Conservation (phyloP, 2,797 vertebrate genomes). For the Pachyuromys duprasi region DNA sequence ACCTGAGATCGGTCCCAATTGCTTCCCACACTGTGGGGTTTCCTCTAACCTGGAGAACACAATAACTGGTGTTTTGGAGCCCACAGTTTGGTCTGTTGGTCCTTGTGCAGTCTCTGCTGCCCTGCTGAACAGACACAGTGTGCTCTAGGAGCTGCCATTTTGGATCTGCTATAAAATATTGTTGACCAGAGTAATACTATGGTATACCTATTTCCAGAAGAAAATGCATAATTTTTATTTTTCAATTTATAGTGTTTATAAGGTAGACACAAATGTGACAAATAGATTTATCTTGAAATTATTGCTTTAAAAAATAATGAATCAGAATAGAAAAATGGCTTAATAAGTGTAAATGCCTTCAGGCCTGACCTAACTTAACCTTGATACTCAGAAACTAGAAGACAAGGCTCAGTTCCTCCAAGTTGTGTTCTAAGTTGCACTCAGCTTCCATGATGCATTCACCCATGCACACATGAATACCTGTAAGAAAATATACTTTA, state of each 20-base stretch:
- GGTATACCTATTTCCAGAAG: not conserved
- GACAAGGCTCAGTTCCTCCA: not conserved
- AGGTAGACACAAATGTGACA: not conserved
- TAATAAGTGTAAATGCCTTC: not conserved
- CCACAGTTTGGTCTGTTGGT: too few relatives aligned
- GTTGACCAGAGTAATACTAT: not conserved
- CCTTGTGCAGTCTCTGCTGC: too few relatives aligned
- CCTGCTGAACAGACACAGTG: too few relatives aligned
- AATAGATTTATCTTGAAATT: not conserved
- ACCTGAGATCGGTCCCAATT: too few relatives aligned
- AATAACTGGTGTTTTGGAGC: too few relatives aligned
- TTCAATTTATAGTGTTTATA: conserved; percentile 9
- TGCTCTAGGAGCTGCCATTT: too few relatives aligned
- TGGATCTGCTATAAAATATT: not conserved
- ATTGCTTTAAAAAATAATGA: not conserved
- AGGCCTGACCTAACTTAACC: not conserved
- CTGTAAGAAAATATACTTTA: not conserved
- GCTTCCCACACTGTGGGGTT: too few relatives aligned
- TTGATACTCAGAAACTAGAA: not conserved
- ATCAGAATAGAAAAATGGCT: not conserved
- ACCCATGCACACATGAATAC: not conserved
- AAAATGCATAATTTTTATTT: not conserved
- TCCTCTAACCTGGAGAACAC: too few relatives aligned
- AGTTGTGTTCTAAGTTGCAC: not conserved
- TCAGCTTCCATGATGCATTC: not conserved